Evolutionary conservation across 2,888 invertebrate species (phyloP), one percentile per base, ranked within the genome.

Genomic region (Hirudinaria manillensis): DNA sequence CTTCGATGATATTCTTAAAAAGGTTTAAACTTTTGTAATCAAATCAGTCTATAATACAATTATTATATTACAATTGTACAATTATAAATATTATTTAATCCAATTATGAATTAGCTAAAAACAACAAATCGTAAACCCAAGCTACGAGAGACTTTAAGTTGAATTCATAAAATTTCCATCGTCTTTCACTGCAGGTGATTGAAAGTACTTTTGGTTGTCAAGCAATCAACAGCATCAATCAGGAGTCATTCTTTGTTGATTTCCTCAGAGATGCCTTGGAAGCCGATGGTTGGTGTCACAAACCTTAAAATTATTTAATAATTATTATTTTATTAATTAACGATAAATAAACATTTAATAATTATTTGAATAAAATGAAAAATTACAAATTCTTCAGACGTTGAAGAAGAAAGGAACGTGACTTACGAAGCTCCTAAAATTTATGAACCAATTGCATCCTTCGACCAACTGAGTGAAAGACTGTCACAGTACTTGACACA

Each of bases 191-290:
- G n/a, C 72, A 84, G 84, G 82, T 83, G 4, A 83, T 87, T 92
- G 80, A 93, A 92, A 56, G 89, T 55, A 89, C 90, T 77, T 91
- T 91, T 83, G 89, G 89, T 10, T 76, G 82, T 13, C 83, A 81
- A 13, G 77, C 82, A 27, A 80, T 82, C n/a, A 79, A 75, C 72
- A 89, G 89, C 77, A 93, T 93, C 91, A 89, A 92, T 77, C 88
- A 90, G 80, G 89, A 91, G 82, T 93, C 93, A 10, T 93, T 92
- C 51, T 97, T 96, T 85, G 96, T 96, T 0, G 96, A 97, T 85
- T 97, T 97, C 84, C 92, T 97, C 92, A 90, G 93, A 84, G 97
- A 97, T 85, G 96, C 96, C 24, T 96, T 96, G 16, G 97, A 97
- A 86, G 93, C 95, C 0, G 96, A 96, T 0, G 86, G 85, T 83